Evolutionary conservation across 1,140 invertebrate species (phyloP).

Genomic region (Drosophila pachea): DNA sequence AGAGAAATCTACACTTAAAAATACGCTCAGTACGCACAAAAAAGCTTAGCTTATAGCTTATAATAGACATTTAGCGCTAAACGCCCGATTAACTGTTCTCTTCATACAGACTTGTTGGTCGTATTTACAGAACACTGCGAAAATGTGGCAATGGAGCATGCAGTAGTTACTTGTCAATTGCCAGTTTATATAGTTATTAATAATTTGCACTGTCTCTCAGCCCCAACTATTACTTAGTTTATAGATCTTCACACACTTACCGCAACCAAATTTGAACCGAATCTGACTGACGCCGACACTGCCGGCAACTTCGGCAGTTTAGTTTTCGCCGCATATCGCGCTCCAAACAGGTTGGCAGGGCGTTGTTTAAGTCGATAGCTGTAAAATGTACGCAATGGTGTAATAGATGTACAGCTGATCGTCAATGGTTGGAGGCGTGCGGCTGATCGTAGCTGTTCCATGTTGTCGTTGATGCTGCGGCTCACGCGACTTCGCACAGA

Average conservation of each 20-base stretch:
- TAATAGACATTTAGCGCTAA: no score
- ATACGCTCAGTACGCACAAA: not conserved
- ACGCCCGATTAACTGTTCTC: no score
- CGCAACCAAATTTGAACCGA: slow-evolving; percentile 17
- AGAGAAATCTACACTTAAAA: not conserved
- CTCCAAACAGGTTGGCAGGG: not conserved
- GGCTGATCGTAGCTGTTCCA: slow-evolving; percentile 14
- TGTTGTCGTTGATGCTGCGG: no score
- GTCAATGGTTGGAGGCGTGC: not conserved
- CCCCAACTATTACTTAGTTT: not conserved
- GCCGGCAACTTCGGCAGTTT: not conserved
- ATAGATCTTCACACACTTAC: slow-evolving; percentile 19
- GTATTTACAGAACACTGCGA: not conserved
- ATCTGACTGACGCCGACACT: slow-evolving; percentile 27
- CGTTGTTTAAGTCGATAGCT: slow-evolving; percentile 14
- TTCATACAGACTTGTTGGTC: no score
- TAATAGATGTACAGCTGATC: not conserved
- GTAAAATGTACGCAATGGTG: slow-evolving; percentile 10
- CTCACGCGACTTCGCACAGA: slow-evolving; percentile 1
- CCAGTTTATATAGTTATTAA: not conserved
- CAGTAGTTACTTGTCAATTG: not conserved
- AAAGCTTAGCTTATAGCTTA: no score
- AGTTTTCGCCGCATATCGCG: not conserved
- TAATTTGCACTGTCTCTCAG: not conserved
- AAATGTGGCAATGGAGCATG: not conserved